These are phyloP conservation scores for Chloromyia formosa DNA, from an alignment of 2,888 invertebrate genomes.

Conservation along the genomic window DNA sequence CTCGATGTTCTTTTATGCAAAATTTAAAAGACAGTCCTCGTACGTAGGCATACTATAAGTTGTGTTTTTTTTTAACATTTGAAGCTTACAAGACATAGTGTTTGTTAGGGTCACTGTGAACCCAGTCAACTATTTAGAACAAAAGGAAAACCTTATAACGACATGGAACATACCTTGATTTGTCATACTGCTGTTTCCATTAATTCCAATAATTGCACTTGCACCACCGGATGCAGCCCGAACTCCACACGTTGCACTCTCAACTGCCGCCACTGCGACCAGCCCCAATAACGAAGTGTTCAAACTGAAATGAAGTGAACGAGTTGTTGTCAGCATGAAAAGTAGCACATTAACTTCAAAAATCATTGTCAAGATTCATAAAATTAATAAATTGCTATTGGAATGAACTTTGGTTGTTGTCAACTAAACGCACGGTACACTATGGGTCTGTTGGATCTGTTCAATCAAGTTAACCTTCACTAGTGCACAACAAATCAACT, in stretches of 20 bases:
- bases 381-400: constrained; percentile 8
- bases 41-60: too few relatives aligned
- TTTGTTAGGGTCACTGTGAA: too few relatives aligned
- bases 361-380: constrained; percentile 22
- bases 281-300: constrained; percentile 39
- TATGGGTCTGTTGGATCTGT: not conserved
- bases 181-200: constrained; percentile 22
- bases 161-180: constrained; percentile 28
- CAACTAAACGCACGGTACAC: not conserved
- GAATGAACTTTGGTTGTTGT: too few relatives aligned
- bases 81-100: too few relatives aligned
- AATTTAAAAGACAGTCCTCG: too few relatives aligned
- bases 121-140: too few relatives aligned
- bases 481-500: not conserved
- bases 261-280: constrained; percentile 40
- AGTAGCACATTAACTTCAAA: constrained; percentile 19
- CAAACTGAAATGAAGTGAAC: constrained; percentile 16
- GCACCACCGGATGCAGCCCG: constrained; percentile 11
- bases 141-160: too few relatives aligned
- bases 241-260: constrained; percentile 25
- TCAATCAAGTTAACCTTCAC: constrained; percentile 33
- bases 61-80: too few relatives aligned
- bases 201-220: constrained; percentile 9
- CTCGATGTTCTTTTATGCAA: too few relatives aligned
- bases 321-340: not conserved